These are phyloP conservation scores for Penaeus indicus DNA, from an alignment of 1,140 invertebrate genomes.

Conservation along the genomic window DNA sequence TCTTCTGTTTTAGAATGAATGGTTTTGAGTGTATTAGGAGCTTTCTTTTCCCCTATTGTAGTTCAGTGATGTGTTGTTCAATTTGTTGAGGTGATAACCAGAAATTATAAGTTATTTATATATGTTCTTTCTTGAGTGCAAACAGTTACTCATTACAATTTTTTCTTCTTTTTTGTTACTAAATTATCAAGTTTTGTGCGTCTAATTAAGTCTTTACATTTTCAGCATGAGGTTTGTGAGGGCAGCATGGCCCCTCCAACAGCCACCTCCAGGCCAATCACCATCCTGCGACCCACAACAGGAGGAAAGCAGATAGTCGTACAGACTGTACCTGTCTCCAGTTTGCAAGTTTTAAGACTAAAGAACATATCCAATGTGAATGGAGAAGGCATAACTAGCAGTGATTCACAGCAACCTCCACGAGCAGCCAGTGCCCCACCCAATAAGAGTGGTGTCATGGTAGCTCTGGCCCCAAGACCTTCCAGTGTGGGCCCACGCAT, in stretches of 20 bases:
- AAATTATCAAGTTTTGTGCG: too few species aligned
- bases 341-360: conserved; percentile 52
- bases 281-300: conserved; percentile 50
- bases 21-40: too few species aligned
- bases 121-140: too few species aligned
- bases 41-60: too few species aligned
- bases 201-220: too few species aligned
- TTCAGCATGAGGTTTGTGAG: conserved; percentile 37
- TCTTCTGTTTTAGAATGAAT: too few species aligned
- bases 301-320: conserved; percentile 53
- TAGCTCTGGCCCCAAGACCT: conserved; percentile 61
- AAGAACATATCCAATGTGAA: conserved; percentile 28
- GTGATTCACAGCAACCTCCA: conserved; percentile 42
- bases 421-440: conserved; percentile 63
- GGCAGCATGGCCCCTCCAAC: conserved; percentile 54
- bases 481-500: conserved; percentile 64
- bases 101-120: too few species aligned
- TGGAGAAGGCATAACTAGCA: conserved; percentile 27
- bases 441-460: conserved; percentile 57
- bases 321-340: conserved; percentile 47
- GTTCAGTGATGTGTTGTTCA: too few species aligned
- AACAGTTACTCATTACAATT: too few species aligned
- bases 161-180: too few species aligned
- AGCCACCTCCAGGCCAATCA: conserved; percentile 45
- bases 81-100: too few species aligned